Evolutionary conservation across 2,113 vertebrate species (phyloP), one percentile per base, ranked within the genome.

Genomic region (Eptesicus fuscus): DNA sequence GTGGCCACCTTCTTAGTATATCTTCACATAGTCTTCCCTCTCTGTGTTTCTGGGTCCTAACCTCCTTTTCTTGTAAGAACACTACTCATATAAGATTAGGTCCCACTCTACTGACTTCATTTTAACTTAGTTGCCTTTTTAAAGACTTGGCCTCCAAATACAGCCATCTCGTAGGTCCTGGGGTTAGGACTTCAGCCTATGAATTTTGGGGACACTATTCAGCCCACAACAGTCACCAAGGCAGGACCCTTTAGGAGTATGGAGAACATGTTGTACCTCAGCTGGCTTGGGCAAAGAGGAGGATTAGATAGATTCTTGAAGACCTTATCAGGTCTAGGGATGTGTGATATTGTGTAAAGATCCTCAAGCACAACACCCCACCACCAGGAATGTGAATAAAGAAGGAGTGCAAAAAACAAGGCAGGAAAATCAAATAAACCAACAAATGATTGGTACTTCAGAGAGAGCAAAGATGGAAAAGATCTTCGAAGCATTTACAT

Each of bases 401-500:
- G 51, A 90, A 61, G 47, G n/a, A 16, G 13, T 5, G 0, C 73
- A 84, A 85, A 93, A 78, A 90, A 44, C 25, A 82, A 93, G n/a
- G 37, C 28, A 87, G 67, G 90, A 73, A 96, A 87, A 49, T 13
- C 70, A 95, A 84, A 78, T n/a, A 63, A 79, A 96, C 53, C 35
- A 69, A 56, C 42, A 32, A 69, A 79, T 32, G 37, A 42, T 88
- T 90, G 80, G 71, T 71, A 65, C 77, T 63, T 73, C 35, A 42
- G 71, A 61, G 42, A 92, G 77, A 88, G 67, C 28, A 44, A 65
- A 91, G 94, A 40, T 59, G 14, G 78, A 63, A 95, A 93, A 90
- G 40, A 92, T 59, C 69, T 83, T 47, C 5, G 47, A 92, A 65
- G 32, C n/a, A 70, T 65, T 89, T 92, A 40, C 51, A 16, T 93